Conservation (phyloP, 2,113 vertebrate species). For the Acrocephalus arundinaceus region DNA sequence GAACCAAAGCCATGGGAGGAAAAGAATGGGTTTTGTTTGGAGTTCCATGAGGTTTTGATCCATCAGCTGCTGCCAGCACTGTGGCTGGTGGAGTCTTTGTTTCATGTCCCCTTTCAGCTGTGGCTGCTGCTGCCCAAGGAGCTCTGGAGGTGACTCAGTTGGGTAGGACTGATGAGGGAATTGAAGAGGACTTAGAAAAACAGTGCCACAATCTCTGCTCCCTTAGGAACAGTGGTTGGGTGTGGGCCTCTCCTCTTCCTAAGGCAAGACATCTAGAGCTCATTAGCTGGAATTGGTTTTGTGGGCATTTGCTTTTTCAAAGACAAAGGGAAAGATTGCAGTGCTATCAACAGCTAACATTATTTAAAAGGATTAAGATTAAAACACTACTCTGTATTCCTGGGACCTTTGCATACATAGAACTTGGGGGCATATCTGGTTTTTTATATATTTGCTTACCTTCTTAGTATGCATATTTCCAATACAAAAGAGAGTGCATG, state of each 20-base stretch:
- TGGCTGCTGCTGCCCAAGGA: not conserved
- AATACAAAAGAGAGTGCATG: conserved; percentile 62
- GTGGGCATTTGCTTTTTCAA: not conserved
- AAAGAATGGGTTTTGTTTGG: not conserved
- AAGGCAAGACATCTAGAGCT: not conserved
- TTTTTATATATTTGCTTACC: not conserved
- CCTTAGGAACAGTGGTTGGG: not conserved
- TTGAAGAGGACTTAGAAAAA: not conserved
- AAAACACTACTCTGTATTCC: not conserved
- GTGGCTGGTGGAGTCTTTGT: not conserved
- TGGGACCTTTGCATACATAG: not conserved
- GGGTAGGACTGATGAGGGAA: not conserved
- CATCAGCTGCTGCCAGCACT: not conserved
- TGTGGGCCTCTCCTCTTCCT: not conserved
- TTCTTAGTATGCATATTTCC: conserved; percentile 26
- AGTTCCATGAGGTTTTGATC: not conserved
- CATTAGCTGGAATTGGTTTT: not conserved
- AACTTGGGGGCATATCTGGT: not conserved
- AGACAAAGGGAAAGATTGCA: not conserved
- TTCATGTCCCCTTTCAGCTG: accelerated
- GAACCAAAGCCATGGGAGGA: not conserved
- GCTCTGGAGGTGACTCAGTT: not conserved
- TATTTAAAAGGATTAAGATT: not conserved
- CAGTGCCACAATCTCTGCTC: not conserved
- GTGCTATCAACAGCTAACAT: not conserved